phyloP scores from a whole-genome alignment of 2,888 invertebrate species.

The Orthonevra nobilis region DNA sequence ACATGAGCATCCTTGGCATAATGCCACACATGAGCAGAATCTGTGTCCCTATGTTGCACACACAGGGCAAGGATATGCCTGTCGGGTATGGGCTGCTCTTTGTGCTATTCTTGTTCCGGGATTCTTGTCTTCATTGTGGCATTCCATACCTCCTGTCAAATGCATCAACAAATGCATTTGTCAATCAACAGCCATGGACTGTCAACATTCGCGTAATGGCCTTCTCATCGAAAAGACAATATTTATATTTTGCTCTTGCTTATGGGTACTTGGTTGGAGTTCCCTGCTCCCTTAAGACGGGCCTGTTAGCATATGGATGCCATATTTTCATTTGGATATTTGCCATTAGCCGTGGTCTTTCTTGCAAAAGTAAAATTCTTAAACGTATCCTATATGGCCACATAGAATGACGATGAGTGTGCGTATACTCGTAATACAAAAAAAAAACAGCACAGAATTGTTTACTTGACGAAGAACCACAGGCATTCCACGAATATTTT shows the following conservation, averaged over 20 bases:
- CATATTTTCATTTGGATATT: conserved; percentile 57
- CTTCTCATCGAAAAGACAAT: conserved; percentile 44
- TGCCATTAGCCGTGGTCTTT: conserved; percentile 36
- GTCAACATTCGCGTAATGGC: conserved; percentile 63
- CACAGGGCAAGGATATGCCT: conserved; percentile 24
- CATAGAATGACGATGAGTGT: conserved; percentile 67
- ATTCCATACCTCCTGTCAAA: conserved; percentile 32
- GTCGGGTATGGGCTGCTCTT: background rate
- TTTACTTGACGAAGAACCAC: conserved; percentile 41
- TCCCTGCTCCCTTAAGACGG: conserved; percentile 7
- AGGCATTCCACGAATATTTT: conserved; percentile 59
- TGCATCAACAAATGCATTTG: conserved; percentile 32
- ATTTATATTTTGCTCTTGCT: conserved; percentile 33
- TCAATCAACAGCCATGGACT: conserved; percentile 36
- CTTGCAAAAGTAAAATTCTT: conserved; percentile 33
- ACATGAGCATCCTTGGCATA: conserved; percentile 49
- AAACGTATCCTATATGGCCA: conserved; percentile 43
- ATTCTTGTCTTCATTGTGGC: conserved; percentile 15
- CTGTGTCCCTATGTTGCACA: conserved; percentile 4
- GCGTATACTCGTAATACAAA: too few relatives aligned
- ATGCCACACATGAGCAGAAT: conserved; percentile 23
- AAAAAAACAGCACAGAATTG: conserved; percentile 56
- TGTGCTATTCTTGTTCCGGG: conserved; percentile 15
- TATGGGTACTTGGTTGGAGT: conserved; percentile 21
- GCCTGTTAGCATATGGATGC: conserved; percentile 48